Conservation (phyloP, 2,888 invertebrate genomes). For the Rhopalosiphum nymphaeae region DNA sequence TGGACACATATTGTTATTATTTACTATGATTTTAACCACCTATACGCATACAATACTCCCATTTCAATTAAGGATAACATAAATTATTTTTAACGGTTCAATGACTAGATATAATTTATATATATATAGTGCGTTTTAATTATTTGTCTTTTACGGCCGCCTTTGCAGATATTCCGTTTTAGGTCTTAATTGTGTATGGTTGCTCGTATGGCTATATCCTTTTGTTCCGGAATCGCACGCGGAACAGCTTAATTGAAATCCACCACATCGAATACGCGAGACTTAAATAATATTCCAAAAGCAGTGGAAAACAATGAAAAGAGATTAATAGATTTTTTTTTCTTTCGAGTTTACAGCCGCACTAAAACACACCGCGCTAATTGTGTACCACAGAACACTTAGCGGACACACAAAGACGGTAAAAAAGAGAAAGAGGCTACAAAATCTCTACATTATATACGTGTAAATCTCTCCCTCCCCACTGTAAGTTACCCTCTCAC, state of each 20-base stretch:
- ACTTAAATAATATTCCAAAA: constrained; percentile 53
- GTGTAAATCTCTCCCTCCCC: constrained; percentile 23
- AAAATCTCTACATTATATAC: constrained; percentile 34
- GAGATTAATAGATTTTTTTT: constrained; percentile 61
- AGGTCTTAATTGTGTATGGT: constrained; percentile 22
- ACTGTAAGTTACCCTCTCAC: neutral
- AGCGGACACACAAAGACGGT: constrained; percentile 50
- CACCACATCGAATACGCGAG: constrained; percentile 24
- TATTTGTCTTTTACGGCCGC: constrained; percentile 52
- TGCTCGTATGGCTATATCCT: neutral
- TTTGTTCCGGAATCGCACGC: constrained; percentile 33
- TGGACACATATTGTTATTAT: neutral
- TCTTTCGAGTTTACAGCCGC: constrained; percentile 46
- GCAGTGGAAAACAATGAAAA: constrained; percentile 54
- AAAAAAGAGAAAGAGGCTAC: constrained; percentile 18
- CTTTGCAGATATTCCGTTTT: neutral
- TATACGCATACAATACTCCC: neutral
- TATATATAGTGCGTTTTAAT: neutral
- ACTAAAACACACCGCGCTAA: constrained; percentile 62
- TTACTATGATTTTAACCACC: neutral
- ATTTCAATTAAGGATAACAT: neutral
- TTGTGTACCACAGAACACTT: constrained; percentile 56
- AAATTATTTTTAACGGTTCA: neutral
- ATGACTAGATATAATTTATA: neutral
- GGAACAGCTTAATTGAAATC: constrained; percentile 57